Conservation (phyloP, 2,797 vertebrate species). For the Cyprinodon diabolis region DNA sequence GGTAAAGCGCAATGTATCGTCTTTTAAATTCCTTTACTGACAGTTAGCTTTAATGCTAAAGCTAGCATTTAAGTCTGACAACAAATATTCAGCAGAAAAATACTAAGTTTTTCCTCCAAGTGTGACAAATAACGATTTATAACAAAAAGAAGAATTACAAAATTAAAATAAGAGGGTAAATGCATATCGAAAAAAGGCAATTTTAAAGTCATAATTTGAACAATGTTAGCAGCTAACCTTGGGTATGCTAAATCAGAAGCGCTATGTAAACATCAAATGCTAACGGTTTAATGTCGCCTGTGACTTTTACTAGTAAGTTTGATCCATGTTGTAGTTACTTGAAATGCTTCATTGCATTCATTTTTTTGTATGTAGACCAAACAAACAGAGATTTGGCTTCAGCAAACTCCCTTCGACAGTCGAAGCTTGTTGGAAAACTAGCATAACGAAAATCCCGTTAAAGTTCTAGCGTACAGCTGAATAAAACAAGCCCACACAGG, state of each 20-base stretch:
- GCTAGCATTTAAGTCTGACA: not conserved
- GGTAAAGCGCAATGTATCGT: not conserved
- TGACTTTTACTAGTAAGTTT: not conserved
- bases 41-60: conserved; percentile 1
- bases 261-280: conserved; percentile 68
- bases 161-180: not conserved
- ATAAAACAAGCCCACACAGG: conserved; percentile 46
- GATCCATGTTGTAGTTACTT: accelerated
- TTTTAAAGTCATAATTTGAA: not conserved
- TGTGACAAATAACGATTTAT: no score
- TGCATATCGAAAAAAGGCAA: not conserved
- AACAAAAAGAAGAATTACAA: not conserved
- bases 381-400: conserved; percentile 13
- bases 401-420: conserved; percentile 29
- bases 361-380: not conserved
- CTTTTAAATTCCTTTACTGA: not conserved
- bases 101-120: no score
- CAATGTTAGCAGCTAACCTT: not conserved
- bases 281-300: not conserved
- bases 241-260: conserved; percentile 30
- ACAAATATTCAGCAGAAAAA: not conserved
- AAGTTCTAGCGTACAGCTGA: conserved; percentile 47
- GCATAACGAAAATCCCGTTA: conserved; percentile 38
- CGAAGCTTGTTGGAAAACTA: conserved; percentile 48
- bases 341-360: accelerated